Evolutionary conservation across 2,888 invertebrate species (phyloP), one percentile per base, ranked within the genome.

Genomic region (Coecobrya sp.): DNA sequence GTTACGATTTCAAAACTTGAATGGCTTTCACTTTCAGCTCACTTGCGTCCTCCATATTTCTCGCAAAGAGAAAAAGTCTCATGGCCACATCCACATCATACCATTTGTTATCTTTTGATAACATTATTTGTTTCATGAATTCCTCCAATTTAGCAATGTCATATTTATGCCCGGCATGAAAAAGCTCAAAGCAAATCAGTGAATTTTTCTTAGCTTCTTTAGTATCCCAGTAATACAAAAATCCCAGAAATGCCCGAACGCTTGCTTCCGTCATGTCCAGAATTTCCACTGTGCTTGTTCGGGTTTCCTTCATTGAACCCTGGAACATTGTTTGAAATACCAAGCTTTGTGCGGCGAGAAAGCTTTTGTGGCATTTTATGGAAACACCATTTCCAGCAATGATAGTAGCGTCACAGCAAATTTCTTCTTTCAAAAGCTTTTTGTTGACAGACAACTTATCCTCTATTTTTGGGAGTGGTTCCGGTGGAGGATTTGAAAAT

Each of bases 81-180:
- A 84, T 5, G 22, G 42, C 62, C n/a, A 62, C 84, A 22, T 84
- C 84, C 8, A 84, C 62, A 11, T 59, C 27, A 27, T 62, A 84
- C 84, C 84, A 84, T 1, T 30, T 11, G n/a, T n/a, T 10, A 2
- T 1, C 5, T 22, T 84, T 84, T 0, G 19, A 1, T 11, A 84
- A 3, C 4, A 84, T 11, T 5, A 84, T 59, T 10, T 36, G 36
- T 5, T 19, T 30, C 84, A 84, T 84, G 13, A 0, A 36, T 25
- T 30, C 19, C 19, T 84, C 62, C 59, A 84, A 19, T 2, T 22
- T 30, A 0, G 0, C 19, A 19, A 84, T 62, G 62, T 62, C 84
- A 42, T 84, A 84, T n/a, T 62, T 84, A 16, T 84, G 62, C 11
- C 62, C 62, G 2, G 62, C 84, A 84, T 36, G 22, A n/a, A 59